These are phyloP conservation scores for Hyphantria cunea DNA, from an alignment of 1,140 invertebrate species.

Conservation along the genomic window DNA sequence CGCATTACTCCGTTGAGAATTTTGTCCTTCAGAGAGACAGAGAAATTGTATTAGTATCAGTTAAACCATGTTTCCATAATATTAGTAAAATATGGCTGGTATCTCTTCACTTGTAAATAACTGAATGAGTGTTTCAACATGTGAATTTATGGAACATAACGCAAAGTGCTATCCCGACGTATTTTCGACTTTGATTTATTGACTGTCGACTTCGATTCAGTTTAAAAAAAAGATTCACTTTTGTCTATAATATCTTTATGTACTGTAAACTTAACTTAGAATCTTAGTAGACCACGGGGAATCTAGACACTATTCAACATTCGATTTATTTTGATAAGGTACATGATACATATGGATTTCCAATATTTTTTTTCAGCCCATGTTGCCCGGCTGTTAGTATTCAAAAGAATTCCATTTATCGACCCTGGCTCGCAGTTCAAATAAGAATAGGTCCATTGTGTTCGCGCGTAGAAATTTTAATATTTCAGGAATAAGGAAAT, in stretches of 20 bases:
- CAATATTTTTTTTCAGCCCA: slow-evolving; percentile 16
- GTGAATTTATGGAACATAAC: slow-evolving; percentile 31
- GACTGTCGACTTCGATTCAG: background rate
- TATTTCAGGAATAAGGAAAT: background rate
- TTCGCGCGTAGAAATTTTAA: slow-evolving; percentile 1
- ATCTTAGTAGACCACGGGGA: background rate
- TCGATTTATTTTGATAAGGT: background rate
- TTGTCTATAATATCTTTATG: no score
- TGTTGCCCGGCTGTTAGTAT: slow-evolving; percentile 12
- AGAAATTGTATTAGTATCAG: no score
- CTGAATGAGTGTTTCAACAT: slow-evolving; percentile 28
- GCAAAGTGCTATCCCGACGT: slow-evolving; percentile 35
- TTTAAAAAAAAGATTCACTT: no score
- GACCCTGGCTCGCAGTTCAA: slow-evolving; percentile 4
- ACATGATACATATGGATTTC: slow-evolving; percentile 8
- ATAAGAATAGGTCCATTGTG: slow-evolving; percentile 7
- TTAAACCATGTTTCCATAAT: no score
- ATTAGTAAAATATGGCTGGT: background rate
- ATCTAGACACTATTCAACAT: slow-evolving; percentile 3
- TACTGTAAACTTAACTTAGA: background rate
- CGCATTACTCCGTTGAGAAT: no score
- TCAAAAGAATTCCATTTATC: no score
- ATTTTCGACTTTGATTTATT: no score
- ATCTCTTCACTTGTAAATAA: slow-evolving; percentile 25
- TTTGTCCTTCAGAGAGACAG: no score